Conservation (phyloP, 53 echinoderm and acorn worm species). For the Temnopleurus reevesii region DNA sequence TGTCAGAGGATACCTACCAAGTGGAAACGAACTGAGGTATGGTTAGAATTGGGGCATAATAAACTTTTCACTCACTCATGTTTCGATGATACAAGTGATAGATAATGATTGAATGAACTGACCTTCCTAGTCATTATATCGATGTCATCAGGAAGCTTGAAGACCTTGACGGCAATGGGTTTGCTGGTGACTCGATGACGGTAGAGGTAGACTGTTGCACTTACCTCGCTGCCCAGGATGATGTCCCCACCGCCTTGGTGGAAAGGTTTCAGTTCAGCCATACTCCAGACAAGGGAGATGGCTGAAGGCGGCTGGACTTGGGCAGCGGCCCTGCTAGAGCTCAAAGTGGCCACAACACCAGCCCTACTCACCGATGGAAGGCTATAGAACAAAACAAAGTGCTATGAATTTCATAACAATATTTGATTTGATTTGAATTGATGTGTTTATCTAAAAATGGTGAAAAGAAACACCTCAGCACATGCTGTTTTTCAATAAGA, state of each 20-base stretch:
- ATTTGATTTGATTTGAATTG: no score
- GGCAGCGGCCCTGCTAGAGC: background rate
- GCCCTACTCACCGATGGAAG: background rate
- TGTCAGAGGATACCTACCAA: no score
- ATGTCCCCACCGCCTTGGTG: constrained; percentile 2
- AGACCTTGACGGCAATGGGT: background rate
- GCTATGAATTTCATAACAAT: no score
- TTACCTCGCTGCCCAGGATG: background rate
- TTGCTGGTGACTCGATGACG: background rate
- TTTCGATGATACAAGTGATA: no score
- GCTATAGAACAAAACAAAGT: background rate
- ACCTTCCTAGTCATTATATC: background rate
- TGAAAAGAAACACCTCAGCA: no score
- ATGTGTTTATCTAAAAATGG: no score
- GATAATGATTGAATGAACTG: background rate
- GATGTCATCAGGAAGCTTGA: background rate
- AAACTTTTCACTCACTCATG: no score
- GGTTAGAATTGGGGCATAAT: no score
- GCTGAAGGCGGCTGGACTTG: no score
- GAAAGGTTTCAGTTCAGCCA: background rate
- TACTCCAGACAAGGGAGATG: background rate
- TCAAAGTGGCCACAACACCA: background rate
- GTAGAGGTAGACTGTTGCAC: background rate
- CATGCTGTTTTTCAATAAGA: background rate
- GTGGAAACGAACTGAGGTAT: no score